Conservation (phyloP, 2,113 vertebrate species). For the Scomber scombrus region DNA sequence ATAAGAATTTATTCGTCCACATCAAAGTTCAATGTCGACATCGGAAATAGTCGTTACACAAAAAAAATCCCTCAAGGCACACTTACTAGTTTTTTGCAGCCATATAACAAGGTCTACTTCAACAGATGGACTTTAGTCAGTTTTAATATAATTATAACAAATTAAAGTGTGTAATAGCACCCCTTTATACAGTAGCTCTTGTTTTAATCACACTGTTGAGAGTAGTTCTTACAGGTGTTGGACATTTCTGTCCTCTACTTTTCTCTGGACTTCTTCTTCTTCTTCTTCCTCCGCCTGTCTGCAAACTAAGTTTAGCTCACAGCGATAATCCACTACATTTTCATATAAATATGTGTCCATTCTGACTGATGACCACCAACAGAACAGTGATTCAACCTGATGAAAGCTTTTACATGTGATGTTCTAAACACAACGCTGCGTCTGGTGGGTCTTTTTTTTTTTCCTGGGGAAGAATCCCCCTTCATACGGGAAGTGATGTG, state of each 20-base stretch:
- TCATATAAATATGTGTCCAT: conserved; percentile 27
- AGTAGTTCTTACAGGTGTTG: not conserved
- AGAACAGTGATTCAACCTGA: conserved; percentile 18
- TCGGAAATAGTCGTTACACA: no score
- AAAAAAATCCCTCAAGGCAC: no score
- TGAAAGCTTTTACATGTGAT: conserved; percentile 22
- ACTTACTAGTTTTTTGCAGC: no score
- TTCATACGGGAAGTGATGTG: conserved; percentile 45
- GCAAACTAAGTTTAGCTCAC: not conserved
- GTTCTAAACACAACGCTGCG: conserved; percentile 1
- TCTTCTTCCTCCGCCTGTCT: not conserved
- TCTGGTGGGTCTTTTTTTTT: conserved; percentile 15
- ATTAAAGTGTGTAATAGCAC: no score
- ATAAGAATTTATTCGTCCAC: no score
- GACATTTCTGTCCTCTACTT: no score
- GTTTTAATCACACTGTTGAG: no score
- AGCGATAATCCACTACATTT: not conserved
- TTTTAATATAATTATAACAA: no score
- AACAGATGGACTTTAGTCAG: no score
- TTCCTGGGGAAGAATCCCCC: conserved; percentile 9
- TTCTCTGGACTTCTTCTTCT: not conserved
- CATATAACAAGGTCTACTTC: no score
- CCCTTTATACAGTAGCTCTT: no score
- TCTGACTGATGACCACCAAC: conserved; percentile 22
- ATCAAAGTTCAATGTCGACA: no score